Evolutionary conservation across 1,140 invertebrate genomes (phyloP), one percentile per base, ranked within the genome.

Genomic region (Ericerus pela): DNA sequence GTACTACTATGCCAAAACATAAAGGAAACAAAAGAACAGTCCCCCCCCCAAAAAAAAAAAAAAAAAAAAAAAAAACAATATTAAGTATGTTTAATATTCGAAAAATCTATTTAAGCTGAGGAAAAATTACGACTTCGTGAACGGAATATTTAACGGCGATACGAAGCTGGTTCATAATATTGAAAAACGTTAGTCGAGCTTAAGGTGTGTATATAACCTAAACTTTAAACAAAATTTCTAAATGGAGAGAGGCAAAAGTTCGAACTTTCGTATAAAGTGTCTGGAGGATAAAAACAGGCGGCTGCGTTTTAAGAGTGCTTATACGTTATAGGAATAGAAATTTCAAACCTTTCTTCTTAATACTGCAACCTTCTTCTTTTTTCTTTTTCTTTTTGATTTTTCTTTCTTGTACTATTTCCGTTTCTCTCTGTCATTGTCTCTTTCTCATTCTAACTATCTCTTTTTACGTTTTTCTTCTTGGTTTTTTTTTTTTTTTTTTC

Each of bases 71-170:
- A 18, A 5, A 38, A 18, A 38, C 22, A 47, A 47, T 18, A 24
- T 24, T 47, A 47, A 47, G 41, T 47, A 47, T 18, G 41, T 47
- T 47, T 47, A 47, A 47, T 47, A 47, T 47, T 47, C 41, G 41
- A 47, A 47, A 47, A 47, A 47, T 47, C 41, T 47, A 47, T 47
- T 47, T 47, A 47, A 47, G 26, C 41, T 24, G 41, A 24, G 41
- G 41, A 47, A 24, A 47, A 47, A 47, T 47, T 47, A 47, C 41
- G 41, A 47, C 10, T 47, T 6, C 41, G 41, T 47, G 41, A 24
- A 47, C 26, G 8, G 41, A 47, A 47, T 47, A 47, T 47, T 47
- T 47, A 47, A 41, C 20, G 26, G 22, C 11, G 16, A 47, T 47
- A 47, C 41, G 8, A 33, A n/a, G 41, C 2, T 47, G 10, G 16